These are phyloP conservation scores for Neolamprologus tretocephalus DNA, from an alignment of 2,113 vertebrate genomes.

Conservation along the genomic window DNA sequence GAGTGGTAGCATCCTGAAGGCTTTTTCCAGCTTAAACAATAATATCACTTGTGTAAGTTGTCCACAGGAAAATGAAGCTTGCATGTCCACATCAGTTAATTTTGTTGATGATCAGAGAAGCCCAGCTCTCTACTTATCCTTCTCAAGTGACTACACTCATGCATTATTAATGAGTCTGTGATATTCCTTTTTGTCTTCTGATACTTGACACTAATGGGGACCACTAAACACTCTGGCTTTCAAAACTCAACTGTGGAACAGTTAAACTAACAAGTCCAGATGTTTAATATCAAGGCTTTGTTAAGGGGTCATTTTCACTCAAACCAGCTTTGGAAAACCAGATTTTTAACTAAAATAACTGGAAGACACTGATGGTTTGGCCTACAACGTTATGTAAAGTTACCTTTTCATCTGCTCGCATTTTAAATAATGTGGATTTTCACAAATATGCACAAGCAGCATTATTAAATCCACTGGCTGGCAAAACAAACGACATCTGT, in stretches of 20 bases:
- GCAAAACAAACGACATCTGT: background rate
- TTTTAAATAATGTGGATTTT: background rate
- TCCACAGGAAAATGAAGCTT: background rate
- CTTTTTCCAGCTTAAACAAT: background rate
- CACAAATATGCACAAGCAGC: background rate
- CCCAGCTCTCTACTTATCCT: background rate
- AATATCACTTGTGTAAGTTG: background rate
- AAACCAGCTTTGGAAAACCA: background rate
- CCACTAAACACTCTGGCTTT: background rate
- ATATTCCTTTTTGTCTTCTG: conserved; percentile 20
- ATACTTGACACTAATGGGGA: conserved; percentile 45
- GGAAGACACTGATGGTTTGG: background rate
- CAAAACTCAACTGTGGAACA: background rate
- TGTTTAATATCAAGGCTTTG: background rate
- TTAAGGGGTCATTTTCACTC: background rate
- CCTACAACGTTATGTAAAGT: background rate
- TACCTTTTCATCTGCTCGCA: background rate
- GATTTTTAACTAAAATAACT: background rate
- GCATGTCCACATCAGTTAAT: background rate
- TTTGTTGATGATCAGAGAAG: background rate
- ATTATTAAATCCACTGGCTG: background rate
- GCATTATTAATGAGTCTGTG: conserved; percentile 50
- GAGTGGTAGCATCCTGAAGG: background rate
- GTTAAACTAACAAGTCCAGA: background rate
- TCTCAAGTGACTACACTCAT: conserved; percentile 45